Evolutionary conservation across 2,797 vertebrate species (phyloP).

Genomic region (Calcarius lapponicus): DNA sequence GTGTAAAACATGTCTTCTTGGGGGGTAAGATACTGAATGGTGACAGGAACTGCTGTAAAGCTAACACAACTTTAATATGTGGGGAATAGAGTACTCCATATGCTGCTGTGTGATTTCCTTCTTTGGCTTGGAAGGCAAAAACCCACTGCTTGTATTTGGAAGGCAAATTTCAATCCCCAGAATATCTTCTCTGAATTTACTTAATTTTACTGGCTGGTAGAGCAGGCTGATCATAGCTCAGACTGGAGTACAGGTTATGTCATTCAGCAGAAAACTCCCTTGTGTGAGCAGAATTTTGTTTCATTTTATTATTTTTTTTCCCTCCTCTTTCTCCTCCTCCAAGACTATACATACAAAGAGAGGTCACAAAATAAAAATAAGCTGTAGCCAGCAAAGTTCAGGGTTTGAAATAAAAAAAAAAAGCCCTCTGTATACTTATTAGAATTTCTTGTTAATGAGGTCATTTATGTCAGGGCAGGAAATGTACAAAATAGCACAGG

Average conservation of each 20-base stretch:
- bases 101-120: constrained; percentile 32
- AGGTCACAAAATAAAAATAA: constrained; percentile 22
- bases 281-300: not conserved
- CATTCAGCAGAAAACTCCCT: constrained; percentile 38
- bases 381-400: not conserved
- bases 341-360: not conserved
- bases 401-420: not conserved
- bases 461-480: constrained; percentile 56
- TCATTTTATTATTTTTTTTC: not conserved
- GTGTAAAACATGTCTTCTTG: not conserved
- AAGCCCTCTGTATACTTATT: not conserved
- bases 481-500: constrained; percentile 34
- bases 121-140: constrained; percentile 39
- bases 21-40: not conserved
- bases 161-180: constrained; percentile 10
- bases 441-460: constrained; percentile 59
- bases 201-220: not conserved
- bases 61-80: not conserved
- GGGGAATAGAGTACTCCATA: not conserved
- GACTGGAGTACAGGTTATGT: constrained; percentile 3
- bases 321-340: not conserved
- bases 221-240: not conserved
- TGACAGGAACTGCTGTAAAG: constrained; percentile 18
- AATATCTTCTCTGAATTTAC: constrained; percentile 16
- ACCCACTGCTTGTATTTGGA: constrained; percentile 9